phyloP scores from a whole-genome alignment of 2,888 invertebrate genomes.

The Andrena minutula region DNA sequence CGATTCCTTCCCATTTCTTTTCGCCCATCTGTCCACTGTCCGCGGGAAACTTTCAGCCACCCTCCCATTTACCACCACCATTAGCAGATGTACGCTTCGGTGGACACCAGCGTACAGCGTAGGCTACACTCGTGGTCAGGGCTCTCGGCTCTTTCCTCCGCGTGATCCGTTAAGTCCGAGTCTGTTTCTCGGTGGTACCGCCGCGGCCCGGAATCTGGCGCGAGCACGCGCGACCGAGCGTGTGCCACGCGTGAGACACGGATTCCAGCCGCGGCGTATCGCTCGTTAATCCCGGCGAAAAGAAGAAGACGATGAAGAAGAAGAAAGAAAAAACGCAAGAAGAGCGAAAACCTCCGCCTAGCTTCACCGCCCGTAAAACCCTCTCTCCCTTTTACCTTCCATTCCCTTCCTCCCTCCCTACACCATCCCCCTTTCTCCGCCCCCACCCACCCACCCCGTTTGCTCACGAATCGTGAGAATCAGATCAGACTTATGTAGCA shows the following conservation, averaged over 20 bases:
- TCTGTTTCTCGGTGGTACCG: background rate
- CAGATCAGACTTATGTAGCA: constrained; percentile 79
- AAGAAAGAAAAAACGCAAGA: constrained; percentile 18
- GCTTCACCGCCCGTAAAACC: background rate
- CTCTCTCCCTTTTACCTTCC: background rate
- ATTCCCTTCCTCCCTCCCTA: background rate
- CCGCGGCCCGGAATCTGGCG: background rate
- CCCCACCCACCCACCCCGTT: background rate
- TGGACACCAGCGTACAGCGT: background rate
- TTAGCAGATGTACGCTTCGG: background rate
- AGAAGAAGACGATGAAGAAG: constrained; percentile 13
- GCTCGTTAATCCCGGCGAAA: background rate
- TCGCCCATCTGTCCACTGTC: constrained; percentile 8
- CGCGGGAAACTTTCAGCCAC: constrained; percentile 2
- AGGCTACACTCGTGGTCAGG: background rate
- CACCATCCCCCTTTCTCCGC: background rate
- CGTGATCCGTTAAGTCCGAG: constrained; percentile 10
- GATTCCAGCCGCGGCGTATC: background rate
- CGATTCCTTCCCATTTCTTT: background rate
- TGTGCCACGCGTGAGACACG: constrained; percentile 1
- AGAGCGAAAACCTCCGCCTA: constrained; percentile 27
- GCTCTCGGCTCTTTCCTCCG: constrained; percentile 2
- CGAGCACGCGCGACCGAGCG: background rate
- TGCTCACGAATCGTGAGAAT: constrained; percentile 50
- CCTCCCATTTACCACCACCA: too few relatives aligned